A percentile compares a stretch with the other conserved stretches of the same genome.
These are phyloP conservation scores for Chrysina gloriosa DNA, from an alignment of 2,888 invertebrate species.

Conservation along the genomic window DNA sequence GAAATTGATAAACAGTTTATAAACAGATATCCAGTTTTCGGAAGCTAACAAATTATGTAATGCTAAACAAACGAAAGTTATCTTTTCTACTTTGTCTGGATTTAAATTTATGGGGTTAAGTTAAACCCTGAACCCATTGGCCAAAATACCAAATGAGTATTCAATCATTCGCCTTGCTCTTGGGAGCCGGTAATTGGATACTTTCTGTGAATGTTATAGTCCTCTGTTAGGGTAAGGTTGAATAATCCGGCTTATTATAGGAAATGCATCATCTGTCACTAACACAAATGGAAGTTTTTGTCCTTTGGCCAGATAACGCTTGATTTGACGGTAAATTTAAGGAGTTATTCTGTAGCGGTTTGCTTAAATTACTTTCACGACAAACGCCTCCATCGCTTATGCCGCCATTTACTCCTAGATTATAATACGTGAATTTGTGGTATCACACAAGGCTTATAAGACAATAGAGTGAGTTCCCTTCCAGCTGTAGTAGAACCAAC, in stretches of 20 bases:
- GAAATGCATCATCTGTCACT: constrained; percentile 53
- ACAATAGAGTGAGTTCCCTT: constrained; percentile 48
- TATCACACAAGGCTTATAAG: constrained; percentile 46
- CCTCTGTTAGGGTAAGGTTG: constrained; percentile 51
- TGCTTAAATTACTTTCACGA: constrained; percentile 46
- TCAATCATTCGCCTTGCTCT: constrained; percentile 43
- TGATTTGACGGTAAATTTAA: constrained; percentile 45
- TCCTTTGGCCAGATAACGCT: constrained; percentile 45
- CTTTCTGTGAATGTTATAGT: constrained; percentile 49
- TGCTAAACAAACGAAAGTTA: background rate
- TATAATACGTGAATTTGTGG: constrained; percentile 47
- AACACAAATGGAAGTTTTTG: constrained; percentile 34
- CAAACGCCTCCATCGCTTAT: constrained; percentile 52
- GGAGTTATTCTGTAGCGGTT: constrained; percentile 44
- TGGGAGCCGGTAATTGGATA: constrained; percentile 54
- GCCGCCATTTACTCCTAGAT: constrained; percentile 48
- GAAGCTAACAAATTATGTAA: background rate
- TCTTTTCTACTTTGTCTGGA: background rate
- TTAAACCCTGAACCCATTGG: constrained; percentile 43
- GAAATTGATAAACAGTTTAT: too few species aligned
- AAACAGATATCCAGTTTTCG: background rate
- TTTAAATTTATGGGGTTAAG: constrained; percentile 36
- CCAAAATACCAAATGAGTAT: constrained; percentile 45
- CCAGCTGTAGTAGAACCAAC: constrained; percentile 47
- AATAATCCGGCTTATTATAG: constrained; percentile 52